Evolutionary conservation across 1,140 invertebrate species (phyloP), one percentile per base, ranked within the genome.

Genomic region (Aphis gossypii): DNA sequence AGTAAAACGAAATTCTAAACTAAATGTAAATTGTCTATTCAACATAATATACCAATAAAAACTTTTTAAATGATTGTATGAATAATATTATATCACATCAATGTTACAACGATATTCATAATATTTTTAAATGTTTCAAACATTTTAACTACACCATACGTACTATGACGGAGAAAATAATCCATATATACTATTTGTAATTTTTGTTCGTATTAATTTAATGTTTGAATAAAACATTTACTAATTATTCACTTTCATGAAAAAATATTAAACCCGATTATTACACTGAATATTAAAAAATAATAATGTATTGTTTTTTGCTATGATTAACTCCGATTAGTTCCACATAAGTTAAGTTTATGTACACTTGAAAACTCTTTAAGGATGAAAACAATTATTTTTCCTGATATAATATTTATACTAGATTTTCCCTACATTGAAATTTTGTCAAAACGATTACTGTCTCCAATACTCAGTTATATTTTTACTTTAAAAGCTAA

Each of bases 51-150:
- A 88, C 38, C 30, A 54, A 56, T 90, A 41, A 38, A 90, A 90
- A 90, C 88, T 90, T 90, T 90, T 90, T 14, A 56, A 90, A 38
- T n/a, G 30, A 87, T 88, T 48, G 30, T 88, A 48, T 51, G 20
- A 35, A 51, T 51, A 48, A n/a, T 88, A 51, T 48, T 14, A 48
- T 88, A n/a, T 46, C n/a, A n/a, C 60, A 38, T 35, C 35, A 35
- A 35, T 82, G 35, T 82, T 82, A 82, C 35, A 9, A 51, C 2
- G 35, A 84, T 3, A 41, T 25, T 3, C 21, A 54, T 35, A 35
- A 54, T 38, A 84, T 14, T 84, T 23, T 83, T 8, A 83, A 38
- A 18, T 83, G 35, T 83, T 83, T 83, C 1, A 83, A 83, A 83
- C 35, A 38, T 83, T 83, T 83, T 38, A 83, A 35, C 18, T 83